A percentile compares a stretch with the other conserved stretches of the same genome.
Conservation (phyloP, 2,888 invertebrate genomes). For the Galerucella calmariensis region DNA sequence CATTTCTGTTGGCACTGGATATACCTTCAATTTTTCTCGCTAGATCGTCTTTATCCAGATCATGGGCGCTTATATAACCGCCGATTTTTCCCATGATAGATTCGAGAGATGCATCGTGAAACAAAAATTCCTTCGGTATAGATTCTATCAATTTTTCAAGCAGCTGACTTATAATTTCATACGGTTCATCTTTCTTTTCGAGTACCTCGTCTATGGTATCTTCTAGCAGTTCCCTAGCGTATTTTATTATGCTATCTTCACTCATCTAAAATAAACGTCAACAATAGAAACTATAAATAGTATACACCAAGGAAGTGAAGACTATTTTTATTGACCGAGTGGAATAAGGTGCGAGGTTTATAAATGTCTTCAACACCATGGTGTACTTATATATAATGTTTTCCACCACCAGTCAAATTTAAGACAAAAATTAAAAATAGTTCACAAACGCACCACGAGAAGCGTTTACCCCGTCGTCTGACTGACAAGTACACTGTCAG, state of each 20-base stretch:
- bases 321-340: no score
- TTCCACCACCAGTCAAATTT: no score
- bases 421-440: no score
- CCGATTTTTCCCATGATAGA: slow-evolving; percentile 45
- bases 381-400: no score
- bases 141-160: slow-evolving; percentile 53
- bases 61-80: slow-evolving; percentile 40
- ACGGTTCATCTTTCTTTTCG: slow-evolving; percentile 44
- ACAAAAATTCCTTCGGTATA: slow-evolving; percentile 49
- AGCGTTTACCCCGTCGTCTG: no score
- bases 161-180: slow-evolving; percentile 52
- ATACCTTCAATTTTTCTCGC: slow-evolving; percentile 40
- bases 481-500: no score
- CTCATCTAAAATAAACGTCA: slow-evolving; percentile 44
- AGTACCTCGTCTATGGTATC: slow-evolving; percentile 54
- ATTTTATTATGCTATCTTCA: slow-evolving; percentile 48
- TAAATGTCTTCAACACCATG: no score
- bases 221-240: slow-evolving; percentile 51
- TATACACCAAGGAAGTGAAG: no score
- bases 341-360: no score
- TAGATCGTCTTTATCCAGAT: slow-evolving; percentile 48
- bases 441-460: no score
- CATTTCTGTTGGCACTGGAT: slow-evolving; percentile 43
- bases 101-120: slow-evolving; percentile 40
- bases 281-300: not conserved